Base-by-base conservation (phyloP, 1,140 invertebrate genomes). In the Adelges cooleyi region DNA sequence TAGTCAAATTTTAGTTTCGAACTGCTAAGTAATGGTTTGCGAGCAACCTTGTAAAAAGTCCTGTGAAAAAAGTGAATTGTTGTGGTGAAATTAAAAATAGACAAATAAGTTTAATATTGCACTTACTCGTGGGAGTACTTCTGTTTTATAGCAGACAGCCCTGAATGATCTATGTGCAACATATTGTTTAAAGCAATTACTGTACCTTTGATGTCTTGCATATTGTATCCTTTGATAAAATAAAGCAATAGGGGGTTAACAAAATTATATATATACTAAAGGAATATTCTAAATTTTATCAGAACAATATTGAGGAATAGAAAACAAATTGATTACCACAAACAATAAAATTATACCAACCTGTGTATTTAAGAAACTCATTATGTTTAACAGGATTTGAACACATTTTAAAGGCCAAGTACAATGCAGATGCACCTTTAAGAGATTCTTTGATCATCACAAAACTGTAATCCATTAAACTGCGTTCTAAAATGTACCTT, bases 101-200 rank as follows among this genome's bases (percentile, higher is more conserved):
- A n/a, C 13, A 11, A 1, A 54, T 68, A 25, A 8, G 4, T 49
- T 27, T 50, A 51, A 22, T 40, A 49, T 8, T 50, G 44, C 15
- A 80, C 82, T 81, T 78, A 87, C 85, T 86, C 86, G 75, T 98
- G 94, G 29, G 89, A 93, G 74, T 98, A 98, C 78, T 98, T 98
- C 72, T 87, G 90, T 51, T 84, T 79, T 67, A 98, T 86, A 44
- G 92, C 95, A 73, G 86, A 84, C 49, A 93, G 78, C 49, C 84
- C 81, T 71, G 86, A 85, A 13, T 83, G 83, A 69, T 85, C 85
- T 68, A 82, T 82, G 71, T 86, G 83, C 2, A 96, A 77, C 59
- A 86, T 82, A 38, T 82, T 79, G 75, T 96, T 95, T 29, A 96
- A 78, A 36, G 81, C 72, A 23, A 82, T 71, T 22, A 86, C 82